A percentile compares a stretch with the other conserved stretches of the same genome.
These are phyloP conservation scores for Chromoteleia sp. DNA, from an alignment of 2,888 invertebrate genomes.

Conservation along the genomic window DNA sequence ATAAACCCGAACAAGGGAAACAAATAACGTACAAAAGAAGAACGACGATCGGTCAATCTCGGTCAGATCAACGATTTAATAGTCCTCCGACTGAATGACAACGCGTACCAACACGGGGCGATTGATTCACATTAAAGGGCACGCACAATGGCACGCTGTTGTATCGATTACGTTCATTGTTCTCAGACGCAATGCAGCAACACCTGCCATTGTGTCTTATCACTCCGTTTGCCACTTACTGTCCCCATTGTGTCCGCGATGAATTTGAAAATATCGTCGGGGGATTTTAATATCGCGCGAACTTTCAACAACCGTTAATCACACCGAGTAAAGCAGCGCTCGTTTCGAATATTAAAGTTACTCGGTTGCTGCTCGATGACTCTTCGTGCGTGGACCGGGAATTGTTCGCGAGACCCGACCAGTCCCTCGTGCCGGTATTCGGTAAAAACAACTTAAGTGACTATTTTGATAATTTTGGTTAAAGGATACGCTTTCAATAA, in stretches of 20 bases:
- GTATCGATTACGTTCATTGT: slow-evolving; percentile 84
- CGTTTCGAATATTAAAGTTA: slow-evolving; percentile 32
- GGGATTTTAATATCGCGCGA: slow-evolving; percentile 54
- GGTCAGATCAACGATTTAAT: slow-evolving; percentile 4
- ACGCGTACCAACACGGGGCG: slow-evolving; percentile 74
- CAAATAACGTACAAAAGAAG: neutral
- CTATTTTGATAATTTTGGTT: neutral
- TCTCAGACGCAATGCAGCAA: slow-evolving; percentile 73
- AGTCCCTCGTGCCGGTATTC: neutral
- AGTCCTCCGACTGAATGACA: slow-evolving; percentile 23
- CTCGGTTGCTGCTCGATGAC: slow-evolving; percentile 1
- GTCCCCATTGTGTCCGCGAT: slow-evolving; percentile 49
- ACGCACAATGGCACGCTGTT: slow-evolving; percentile 68
- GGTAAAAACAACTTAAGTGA: slow-evolving; percentile 1
- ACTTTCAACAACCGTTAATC: slow-evolving; percentile 57
- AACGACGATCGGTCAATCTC: neutral
- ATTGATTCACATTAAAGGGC: slow-evolving; percentile 80
- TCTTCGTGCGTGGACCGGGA: neutral
- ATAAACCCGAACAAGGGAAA: neutral
- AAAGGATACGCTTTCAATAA: too few species aligned
- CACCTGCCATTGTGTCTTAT: slow-evolving; percentile 67
- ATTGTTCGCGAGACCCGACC: neutral
- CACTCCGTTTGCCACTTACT: slow-evolving; percentile 57
- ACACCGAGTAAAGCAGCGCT: slow-evolving; percentile 10
- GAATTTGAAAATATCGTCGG: slow-evolving; percentile 44